A percentile compares a stretch with the other conserved stretches of the same genome.
phyloP scores from a whole-genome alignment of 1,140 invertebrate species.

The Chionoecetes opilio region DNA sequence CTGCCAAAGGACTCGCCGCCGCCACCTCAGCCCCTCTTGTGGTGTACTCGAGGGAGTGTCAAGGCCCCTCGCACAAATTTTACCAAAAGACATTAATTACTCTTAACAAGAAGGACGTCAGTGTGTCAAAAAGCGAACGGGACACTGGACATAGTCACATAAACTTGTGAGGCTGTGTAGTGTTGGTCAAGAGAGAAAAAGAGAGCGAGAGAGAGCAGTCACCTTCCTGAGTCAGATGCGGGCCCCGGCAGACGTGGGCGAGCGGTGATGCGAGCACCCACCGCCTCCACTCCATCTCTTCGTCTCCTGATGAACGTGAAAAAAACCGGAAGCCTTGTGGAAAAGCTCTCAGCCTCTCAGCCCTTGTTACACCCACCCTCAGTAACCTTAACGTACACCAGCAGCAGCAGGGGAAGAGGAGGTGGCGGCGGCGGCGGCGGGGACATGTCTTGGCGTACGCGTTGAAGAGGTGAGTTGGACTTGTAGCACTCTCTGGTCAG shows the following conservation, averaged over 20 bases:
- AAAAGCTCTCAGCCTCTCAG: background rate
- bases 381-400: background rate
- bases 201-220: background rate
- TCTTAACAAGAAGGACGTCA: background rate
- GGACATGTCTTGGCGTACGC: background rate
- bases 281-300: background rate
- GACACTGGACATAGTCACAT: background rate
- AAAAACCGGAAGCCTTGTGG: background rate
- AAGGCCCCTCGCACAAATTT: background rate
- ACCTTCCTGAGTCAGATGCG: background rate
- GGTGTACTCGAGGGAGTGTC: background rate
- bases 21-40: background rate
- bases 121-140: background rate
- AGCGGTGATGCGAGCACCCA: background rate
- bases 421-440: background rate
- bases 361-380: background rate
- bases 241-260: background rate
- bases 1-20: conserved; percentile 6
- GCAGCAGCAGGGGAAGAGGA: background rate
- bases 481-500: background rate
- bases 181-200: background rate
- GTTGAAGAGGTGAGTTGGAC: background rate
- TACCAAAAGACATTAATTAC: background rate
- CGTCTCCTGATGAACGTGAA: background rate
- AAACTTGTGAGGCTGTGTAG: background rate